Base-by-base conservation (phyloP, 2,888 invertebrate genomes). In the Parochlus steinenii region DNA sequence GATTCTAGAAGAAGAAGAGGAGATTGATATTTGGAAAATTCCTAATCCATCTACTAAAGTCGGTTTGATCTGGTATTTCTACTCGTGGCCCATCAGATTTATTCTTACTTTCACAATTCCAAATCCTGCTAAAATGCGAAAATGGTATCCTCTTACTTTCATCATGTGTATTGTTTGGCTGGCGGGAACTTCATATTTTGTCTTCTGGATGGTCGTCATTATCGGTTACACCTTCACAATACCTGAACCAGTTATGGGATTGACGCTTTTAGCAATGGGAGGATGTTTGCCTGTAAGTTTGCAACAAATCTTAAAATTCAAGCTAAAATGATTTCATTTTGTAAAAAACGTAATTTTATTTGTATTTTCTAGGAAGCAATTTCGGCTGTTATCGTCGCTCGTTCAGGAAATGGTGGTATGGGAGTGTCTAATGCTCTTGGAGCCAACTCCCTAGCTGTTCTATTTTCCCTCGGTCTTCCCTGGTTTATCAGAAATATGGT, bases 251-350 rank as follows among this genome's bases (percentile, higher is more conserved):
- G 76, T 92, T 1, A 82, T 90, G 77, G 92, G 90, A 3, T 72
- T 92, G 48, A 89, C 89, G 1, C 80, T 92, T 48, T 61, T 90
- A 40, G 87, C 90, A 0, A 83, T 83, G 12, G 92, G 90, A 3
- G 86, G 87, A 2, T 85, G 85, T 46, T 67, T 92, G 46, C 92
- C 92, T 0, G 92, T n/a, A n/a, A n/a, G n/a, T n/a, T n/a, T n/a
- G n/a, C n/a, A n/a, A n/a, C n/a, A n/a, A n/a, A n/a, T n/a, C n/a
- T n/a, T n/a, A n/a, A n/a, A n/a, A n/a, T n/a, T n/a, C n/a, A n/a
- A n/a, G n/a, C n/a, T n/a, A n/a, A 79, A 54, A 67, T 72, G 10
- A 68, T 74, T 18, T n/a, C n/a, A n/a, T n/a, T n/a, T n/a, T n/a
- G n/a, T n/a, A n/a, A n/a, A n/a, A n/a, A n/a, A n/a, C n/a, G n/a